Evolutionary conservation across 2,113 vertebrate genomes (phyloP).

Genomic region (Gadus macrocephalus): DNA sequence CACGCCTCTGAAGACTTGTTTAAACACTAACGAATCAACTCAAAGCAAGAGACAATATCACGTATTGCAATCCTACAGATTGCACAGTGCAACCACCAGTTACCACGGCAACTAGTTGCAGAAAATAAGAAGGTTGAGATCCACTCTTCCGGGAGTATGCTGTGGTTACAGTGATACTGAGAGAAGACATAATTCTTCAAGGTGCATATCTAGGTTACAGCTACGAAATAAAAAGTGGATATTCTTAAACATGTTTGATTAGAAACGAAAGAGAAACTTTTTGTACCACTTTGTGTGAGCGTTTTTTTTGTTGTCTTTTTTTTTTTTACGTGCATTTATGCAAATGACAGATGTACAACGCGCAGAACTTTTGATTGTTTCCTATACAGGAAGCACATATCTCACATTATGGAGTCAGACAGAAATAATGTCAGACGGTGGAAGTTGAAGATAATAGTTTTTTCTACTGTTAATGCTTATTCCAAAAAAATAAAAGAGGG

Average conservation of each 20-base stretch:
- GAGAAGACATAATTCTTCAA: constrained; percentile 45
- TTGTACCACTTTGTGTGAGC: constrained; percentile 49
- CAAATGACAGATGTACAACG: constrained; percentile 15
- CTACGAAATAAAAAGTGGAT: constrained; percentile 27
- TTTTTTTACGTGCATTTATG: constrained; percentile 32
- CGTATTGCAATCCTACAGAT: constrained; percentile 44
- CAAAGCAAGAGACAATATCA: constrained; percentile 31
- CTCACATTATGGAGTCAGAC: constrained; percentile 16
- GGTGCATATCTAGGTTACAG: constrained; percentile 55
- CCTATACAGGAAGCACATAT: not conserved
- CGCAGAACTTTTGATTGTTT: constrained; percentile 19
- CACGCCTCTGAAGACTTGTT: too few species aligned
- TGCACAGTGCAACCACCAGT: constrained; percentile 58
- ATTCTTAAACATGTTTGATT: not conserved
- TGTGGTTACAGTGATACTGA: constrained; percentile 46
- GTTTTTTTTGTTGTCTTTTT: constrained; percentile 14
- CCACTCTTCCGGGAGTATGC: constrained; percentile 30
- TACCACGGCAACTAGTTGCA: constrained; percentile 41
- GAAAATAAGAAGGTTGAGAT: constrained; percentile 47
- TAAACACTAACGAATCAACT: constrained; percentile 8
- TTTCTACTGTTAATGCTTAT: constrained; percentile 12
- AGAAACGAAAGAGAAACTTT: constrained; percentile 7
- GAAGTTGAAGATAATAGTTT: constrained; percentile 32
- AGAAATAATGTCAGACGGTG: not conserved
- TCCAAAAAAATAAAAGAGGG: not conserved